Evolutionary conservation across 2,888 invertebrate genomes (phyloP).

Genomic region (Drosophila formosana): DNA sequence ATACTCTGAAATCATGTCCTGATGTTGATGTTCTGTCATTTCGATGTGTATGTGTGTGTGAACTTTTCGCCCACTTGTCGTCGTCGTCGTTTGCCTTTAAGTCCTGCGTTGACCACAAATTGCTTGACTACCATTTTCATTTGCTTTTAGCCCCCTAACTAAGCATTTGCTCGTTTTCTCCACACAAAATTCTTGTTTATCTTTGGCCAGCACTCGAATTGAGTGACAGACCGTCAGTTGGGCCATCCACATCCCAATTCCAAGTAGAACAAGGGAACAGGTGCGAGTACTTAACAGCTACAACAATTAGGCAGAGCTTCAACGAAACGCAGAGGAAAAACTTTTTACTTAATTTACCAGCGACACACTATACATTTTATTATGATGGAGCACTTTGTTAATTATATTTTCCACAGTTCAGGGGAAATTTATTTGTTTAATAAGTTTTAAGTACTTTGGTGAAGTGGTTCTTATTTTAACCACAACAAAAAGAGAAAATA

Average conservation of each 20-base stretch:
- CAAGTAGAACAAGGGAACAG: conserved; percentile 23
- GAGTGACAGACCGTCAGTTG: conserved; percentile 53
- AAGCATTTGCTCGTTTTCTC: conserved; percentile 54
- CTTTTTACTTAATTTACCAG: conserved; percentile 16
- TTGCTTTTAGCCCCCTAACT: conserved; percentile 66
- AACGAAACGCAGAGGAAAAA: neutral
- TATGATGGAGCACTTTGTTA: conserved; percentile 5
- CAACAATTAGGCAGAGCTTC: conserved; percentile 60
- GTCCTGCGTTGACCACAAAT: conserved; percentile 72
- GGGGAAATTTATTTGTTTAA: neutral
- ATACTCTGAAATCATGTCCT: conserved; percentile 9
- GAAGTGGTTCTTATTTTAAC: conserved; percentile 1
- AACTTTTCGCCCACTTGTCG: conserved; percentile 39
- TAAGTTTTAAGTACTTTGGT: neutral
- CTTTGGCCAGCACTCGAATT: conserved; percentile 48
- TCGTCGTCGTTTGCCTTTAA: conserved; percentile 47
- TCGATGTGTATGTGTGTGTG: conserved; percentile 23
- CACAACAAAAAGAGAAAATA: neutral
- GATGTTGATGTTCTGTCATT: conserved; percentile 43
- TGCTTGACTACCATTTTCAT: conserved; percentile 71
- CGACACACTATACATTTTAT: conserved; percentile 4
- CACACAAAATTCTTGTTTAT: conserved; percentile 56
- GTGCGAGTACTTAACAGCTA: conserved; percentile 56
- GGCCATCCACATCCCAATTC: conserved; percentile 8
- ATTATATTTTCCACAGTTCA: conserved; percentile 10